Conservation (phyloP, 2,888 invertebrate genomes). For the Toxonevra muliebris region DNA sequence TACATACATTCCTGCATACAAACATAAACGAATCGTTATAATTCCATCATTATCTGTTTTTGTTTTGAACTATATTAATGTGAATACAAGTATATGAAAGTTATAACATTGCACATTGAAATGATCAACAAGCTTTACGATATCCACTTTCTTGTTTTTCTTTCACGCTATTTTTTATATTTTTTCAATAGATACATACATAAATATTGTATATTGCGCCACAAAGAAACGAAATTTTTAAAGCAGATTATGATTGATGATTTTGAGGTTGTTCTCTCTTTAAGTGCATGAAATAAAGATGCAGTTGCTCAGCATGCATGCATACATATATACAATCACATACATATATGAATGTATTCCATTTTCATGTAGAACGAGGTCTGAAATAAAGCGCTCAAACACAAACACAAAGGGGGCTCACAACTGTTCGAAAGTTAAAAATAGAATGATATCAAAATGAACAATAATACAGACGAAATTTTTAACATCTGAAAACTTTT, state of each 20-base stretch:
- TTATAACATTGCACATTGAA: background rate
- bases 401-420: no score
- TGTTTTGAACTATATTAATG: background rate
- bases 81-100: background rate
- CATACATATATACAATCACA: background rate
- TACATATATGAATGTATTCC: background rate
- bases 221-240: constrained; percentile 2
- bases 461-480: no score
- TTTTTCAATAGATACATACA: background rate
- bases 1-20: background rate
- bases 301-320: background rate
- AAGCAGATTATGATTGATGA: background rate
- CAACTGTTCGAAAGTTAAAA: no score
- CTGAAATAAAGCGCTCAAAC: no score
- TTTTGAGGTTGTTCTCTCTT: background rate
- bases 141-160: no score
- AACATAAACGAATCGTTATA: background rate
- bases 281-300: background rate
- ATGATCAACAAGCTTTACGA: no score
- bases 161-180: no score
- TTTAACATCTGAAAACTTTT: no score
- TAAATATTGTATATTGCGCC: constrained; percentile 8
- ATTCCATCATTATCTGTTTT: no score
- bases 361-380: no score
- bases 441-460: no score